Evolutionary conservation across 2,888 invertebrate genomes (phyloP), one percentile per base, ranked within the genome.

Genomic region (Stenoptilia bipunctidactyla): DNA sequence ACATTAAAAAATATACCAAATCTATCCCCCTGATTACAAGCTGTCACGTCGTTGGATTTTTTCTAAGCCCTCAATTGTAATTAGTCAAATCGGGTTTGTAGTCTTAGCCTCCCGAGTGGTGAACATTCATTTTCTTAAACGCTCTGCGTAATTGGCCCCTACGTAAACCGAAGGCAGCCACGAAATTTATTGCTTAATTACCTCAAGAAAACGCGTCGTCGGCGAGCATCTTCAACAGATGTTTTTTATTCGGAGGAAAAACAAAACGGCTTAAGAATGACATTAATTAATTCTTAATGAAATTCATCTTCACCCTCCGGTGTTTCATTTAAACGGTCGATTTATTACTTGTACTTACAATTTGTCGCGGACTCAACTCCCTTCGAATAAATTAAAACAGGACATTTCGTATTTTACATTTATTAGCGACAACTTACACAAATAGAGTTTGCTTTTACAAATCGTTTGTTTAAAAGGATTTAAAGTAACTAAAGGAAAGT

Each of bases 101-200:
- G 43, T 49, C 53, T 50, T 51, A 50, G 53, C 55, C 51, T 50
- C 59, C 62, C 55, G 55, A 63, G 63, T 64, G 56, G 62, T 53
- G 62, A 72, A 66, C 75, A 80, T 75, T 65, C 68, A 77, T 80
- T 83, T 79, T 72, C 72, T 71, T 73, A 74, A 80, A 74, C 62
- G 77, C 72, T 49, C 34, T 34, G 34, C 68, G 70, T 76, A 80
- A 80, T 76, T 71, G 76, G 69, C 72, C 80, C 74, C 77, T 70
- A 80, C 80, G 77, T 80, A 66, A 55, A 58, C 66, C 70, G 79
- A 71, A 75, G 69, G 75, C 74, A 70, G 79, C 73, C 69, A 61
- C 74, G 66, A 79, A 84, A 85, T 85, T 84, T 85, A 85, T 85
- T 84, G 64, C 85, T 85, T 85, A 85, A 85, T 85, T 85, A 84